Conservation (phyloP, 1,140 invertebrate genomes). For the Campoletis sonorensis region DNA sequence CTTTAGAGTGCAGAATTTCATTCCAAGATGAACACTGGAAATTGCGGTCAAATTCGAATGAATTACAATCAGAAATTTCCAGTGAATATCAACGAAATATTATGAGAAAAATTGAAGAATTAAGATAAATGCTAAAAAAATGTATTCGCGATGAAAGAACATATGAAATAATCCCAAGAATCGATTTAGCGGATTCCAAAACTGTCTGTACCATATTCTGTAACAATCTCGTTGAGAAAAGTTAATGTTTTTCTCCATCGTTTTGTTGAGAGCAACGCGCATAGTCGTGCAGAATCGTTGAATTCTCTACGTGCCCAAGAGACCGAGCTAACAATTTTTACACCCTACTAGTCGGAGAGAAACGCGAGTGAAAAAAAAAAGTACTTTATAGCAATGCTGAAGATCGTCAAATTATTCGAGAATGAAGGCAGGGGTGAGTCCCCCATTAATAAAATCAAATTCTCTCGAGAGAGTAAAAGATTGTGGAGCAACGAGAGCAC, state of each 20-base stretch:
- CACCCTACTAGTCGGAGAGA: neutral
- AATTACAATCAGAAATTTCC: no score
- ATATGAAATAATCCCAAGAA: no score
- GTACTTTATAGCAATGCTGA: conserved; percentile 7
- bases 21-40: neutral
- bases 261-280: neutral
- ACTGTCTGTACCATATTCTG: no score
- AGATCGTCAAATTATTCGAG: conserved; percentile 4
- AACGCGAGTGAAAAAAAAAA: neutral
- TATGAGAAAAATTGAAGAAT: no score
- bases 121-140: no score
- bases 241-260: neutral
- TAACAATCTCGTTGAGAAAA: no score
- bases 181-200: no score
- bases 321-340: neutral
- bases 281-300: neutral
- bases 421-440: neutral
- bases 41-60: neutral
- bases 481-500: neutral
- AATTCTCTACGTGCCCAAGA: conserved; percentile 14
- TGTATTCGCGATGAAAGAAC: no score
- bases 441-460: conserved; percentile 30
- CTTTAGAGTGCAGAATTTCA: neutral
- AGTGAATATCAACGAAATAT: no score
- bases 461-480: conserved; percentile 1